These are phyloP conservation scores for Daboia siamensis DNA, from an alignment of 2,113 vertebrate genomes.

Conservation along the genomic window DNA sequence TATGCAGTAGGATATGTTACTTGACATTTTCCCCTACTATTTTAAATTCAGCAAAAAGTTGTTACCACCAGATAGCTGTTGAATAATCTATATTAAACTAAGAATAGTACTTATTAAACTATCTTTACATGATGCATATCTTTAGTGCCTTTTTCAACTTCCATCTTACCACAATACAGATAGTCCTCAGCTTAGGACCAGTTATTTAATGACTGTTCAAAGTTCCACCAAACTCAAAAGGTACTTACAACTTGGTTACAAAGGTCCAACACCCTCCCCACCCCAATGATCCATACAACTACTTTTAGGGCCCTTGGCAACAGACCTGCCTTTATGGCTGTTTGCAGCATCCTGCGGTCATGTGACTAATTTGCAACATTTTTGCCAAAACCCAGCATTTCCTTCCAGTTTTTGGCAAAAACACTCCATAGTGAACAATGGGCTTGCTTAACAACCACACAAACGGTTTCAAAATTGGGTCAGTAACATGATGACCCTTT, in stretches of 20 bases:
- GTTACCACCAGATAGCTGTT: background rate
- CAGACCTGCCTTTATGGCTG: background rate
- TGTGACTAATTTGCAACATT: background rate
- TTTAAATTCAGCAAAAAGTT: background rate
- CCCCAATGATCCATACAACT: background rate
- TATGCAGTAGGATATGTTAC: background rate
- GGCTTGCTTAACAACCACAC: background rate
- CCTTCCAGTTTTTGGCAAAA: background rate
- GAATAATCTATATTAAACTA: background rate
- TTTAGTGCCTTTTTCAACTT: background rate
- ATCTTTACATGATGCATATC: background rate
- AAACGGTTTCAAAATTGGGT: background rate
- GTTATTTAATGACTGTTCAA: background rate
- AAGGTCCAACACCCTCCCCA: background rate
- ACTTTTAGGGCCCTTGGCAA: background rate
- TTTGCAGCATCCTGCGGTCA: background rate
- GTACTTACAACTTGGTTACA: background rate
- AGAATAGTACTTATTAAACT: background rate
- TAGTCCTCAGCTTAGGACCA: background rate
- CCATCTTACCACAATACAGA: background rate
- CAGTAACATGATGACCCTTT: background rate
- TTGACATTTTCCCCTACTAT: background rate
- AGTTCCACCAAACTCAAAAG: background rate
- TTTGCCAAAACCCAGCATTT: background rate
- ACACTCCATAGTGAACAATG: background rate